phyloP scores from a whole-genome alignment of 1,140 invertebrate genomes.

The Trachymyrmex cornetzi region DNA sequence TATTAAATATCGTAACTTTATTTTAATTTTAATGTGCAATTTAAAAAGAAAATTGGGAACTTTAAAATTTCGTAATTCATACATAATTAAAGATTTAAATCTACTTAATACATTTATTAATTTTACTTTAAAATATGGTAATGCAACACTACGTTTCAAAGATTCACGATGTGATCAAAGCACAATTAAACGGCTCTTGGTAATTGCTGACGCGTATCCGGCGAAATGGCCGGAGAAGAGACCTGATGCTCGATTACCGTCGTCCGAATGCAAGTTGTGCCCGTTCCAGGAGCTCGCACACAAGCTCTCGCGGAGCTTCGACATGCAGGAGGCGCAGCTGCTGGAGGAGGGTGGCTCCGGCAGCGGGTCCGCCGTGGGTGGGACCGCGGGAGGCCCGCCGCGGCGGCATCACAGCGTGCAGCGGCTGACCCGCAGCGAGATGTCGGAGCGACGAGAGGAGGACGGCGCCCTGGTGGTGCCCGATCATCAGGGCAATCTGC shows the following conservation, averaged over 20 bases:
- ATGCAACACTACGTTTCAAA: neutral
- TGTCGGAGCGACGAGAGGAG: constrained; percentile 88
- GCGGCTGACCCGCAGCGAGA: constrained; percentile 82
- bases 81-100: neutral
- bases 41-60: neutral
- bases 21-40: neutral
- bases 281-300: constrained; percentile 92
- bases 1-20: neutral
- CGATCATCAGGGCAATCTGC: constrained; percentile 94
- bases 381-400: constrained; percentile 86
- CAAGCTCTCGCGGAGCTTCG: constrained; percentile 93
- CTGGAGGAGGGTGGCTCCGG: constrained; percentile 90
- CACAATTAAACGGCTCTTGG: neutral
- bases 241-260: neutral
- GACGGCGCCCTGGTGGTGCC: constrained; percentile 91
- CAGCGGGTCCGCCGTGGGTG: constrained; percentile 86
- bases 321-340: constrained; percentile 94
- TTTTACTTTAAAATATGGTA: neutral
- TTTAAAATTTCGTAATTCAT: neutral
- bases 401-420: constrained; percentile 84
- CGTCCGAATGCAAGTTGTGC: constrained; percentile 72
- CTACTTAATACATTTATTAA: neutral
- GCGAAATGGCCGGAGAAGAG: constrained; percentile 17
- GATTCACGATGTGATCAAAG: neutral
- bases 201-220: constrained; percentile 49